A percentile compares a stretch with the other conserved stretches of the same genome.
phyloP scores from a whole-genome alignment of 1,140 invertebrate genomes.

The Cotesia glomerata region DNA sequence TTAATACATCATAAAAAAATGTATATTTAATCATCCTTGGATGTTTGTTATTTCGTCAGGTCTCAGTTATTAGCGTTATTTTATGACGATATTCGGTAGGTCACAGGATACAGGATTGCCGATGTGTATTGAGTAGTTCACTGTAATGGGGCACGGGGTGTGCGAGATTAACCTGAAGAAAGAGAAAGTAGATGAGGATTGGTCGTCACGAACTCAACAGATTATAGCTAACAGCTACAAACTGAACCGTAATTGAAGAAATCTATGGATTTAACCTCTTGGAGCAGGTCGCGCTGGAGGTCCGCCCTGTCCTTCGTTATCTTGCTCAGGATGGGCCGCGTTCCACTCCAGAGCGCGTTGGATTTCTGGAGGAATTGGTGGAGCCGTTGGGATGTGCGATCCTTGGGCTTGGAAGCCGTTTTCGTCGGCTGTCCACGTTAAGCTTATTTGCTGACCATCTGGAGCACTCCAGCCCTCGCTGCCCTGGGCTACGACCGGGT shows the following conservation, averaged over 20 bases:
- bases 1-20: too few relatives aligned
- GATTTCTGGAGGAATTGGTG: constrained; percentile 57
- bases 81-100: constrained; percentile 27
- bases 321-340: constrained; percentile 47
- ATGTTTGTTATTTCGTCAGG: neutral
- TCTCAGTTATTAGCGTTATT: constrained; percentile 9
- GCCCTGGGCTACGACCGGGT: constrained; percentile 65
- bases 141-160: neutral
- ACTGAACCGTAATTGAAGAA: neutral
- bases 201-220: neutral
- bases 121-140: constrained; percentile 20
- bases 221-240: neutral
- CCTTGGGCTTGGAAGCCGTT: constrained; percentile 63
- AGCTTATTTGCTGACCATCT: constrained; percentile 59
- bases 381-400: constrained; percentile 57
- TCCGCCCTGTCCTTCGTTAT: constrained; percentile 35
- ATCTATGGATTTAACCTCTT: constrained; percentile 18
- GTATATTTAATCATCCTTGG: neutral
- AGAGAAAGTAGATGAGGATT: constrained; percentile 8
- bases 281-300: constrained; percentile 6
- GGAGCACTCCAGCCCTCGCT: constrained; percentile 74
- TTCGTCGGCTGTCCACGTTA: constrained; percentile 66
- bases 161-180: constrained; percentile 3
- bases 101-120: constrained; percentile 6
- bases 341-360: constrained; percentile 50